Base-by-base conservation (phyloP, 2,888 invertebrate genomes). In the Mythimna impura region DNA sequence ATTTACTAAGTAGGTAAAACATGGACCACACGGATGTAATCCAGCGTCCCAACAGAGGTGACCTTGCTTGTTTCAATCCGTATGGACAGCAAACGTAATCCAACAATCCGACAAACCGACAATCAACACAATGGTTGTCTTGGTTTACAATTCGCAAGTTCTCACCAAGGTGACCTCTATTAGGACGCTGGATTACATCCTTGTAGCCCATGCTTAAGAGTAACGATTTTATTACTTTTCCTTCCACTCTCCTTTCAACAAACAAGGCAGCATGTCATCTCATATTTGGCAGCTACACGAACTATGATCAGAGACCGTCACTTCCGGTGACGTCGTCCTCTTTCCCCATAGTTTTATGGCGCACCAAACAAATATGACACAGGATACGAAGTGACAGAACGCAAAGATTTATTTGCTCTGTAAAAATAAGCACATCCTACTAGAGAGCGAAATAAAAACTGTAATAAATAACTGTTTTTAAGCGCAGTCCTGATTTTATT, bases 361-460 rank as follows among this genome's bases (percentile, higher is more conserved):
- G 64, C 71, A 77, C 63, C 78, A 66, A 81, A 81, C 61, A 78
- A 81, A 78, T 77, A 80, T 75, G 81, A 60, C 63, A 63, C 80
- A 66, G 78, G 82, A 79, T 71, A 66, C 58, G 2, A 55, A 43
- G 40, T n/a, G 78, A 71, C 78, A 81, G 58, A 34, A 50, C n/a
- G 57, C 50, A 30, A 34, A 76, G 66, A 78, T 78, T 81, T 78
- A 78, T 78, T 55, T 63, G 58, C 30, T 64, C 70, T 77, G 61
- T 64, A 77, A 62, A 77, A 78, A 76, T 76, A 69, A 78, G 30
- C 76, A 65, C 76, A 65, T 81, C 80, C 66, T 54, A 62, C 20
- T 14, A 36, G 17, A 55, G 50, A 52, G 22, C 12, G 17, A 47
- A 73, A 64, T 9, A 62, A 77, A 22, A 54, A 54, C 0, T n/a